Evolutionary conservation across 2,888 invertebrate genomes (phyloP).

Genomic region (Drosophila picticornis): DNA sequence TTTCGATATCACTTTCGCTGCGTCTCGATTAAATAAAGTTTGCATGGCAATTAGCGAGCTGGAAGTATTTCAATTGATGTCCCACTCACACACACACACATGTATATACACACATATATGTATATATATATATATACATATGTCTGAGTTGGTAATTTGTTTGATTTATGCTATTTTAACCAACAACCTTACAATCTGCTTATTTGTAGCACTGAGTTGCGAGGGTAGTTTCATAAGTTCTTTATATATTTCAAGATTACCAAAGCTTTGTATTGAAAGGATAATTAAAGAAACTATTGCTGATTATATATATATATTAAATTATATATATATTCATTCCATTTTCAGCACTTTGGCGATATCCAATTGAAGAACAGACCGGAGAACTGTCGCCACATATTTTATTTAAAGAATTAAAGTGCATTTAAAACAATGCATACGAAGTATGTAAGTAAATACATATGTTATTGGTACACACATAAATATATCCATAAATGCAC

Average conservation of each 20-base stretch:
- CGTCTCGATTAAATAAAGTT: slow-evolving; percentile 3
- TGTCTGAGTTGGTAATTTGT: background rate
- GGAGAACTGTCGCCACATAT: slow-evolving; percentile 9
- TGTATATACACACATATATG: background rate
- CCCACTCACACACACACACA: background rate
- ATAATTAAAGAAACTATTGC: background rate
- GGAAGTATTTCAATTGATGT: background rate
- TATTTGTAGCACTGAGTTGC: background rate
- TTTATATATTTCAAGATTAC: background rate
- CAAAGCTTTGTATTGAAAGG: background rate
- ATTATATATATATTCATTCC: background rate
- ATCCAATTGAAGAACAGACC: slow-evolving; percentile 6
- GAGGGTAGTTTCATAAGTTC: background rate
- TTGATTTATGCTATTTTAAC: background rate
- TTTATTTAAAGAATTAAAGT: slow-evolving; percentile 59
- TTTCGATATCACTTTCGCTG: slow-evolving; percentile 5
- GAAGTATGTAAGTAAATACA: background rate
- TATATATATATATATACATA: no score
- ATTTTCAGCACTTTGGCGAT: background rate
- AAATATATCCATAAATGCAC: slow-evolving; percentile 15
- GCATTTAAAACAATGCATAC: slow-evolving; percentile 31
- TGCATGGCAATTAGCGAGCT: slow-evolving; percentile 5
- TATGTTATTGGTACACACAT: background rate
- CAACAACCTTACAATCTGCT: background rate
- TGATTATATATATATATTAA: no score